Base-by-base conservation (phyloP, 2,888 invertebrate species). In the Mactromeris polynyma region DNA sequence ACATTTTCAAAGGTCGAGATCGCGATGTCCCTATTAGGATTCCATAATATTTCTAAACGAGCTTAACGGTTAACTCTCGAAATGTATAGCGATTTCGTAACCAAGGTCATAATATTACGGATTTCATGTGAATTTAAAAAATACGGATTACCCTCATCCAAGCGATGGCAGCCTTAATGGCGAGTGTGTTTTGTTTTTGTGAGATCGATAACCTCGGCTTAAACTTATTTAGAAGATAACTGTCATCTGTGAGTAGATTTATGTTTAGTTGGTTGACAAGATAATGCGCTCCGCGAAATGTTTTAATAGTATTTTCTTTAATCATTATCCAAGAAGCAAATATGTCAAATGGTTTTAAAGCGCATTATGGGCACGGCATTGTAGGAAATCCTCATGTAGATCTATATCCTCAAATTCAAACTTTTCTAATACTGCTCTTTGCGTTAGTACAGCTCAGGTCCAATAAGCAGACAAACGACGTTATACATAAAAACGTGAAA, bases 171-270 rank as follows among this genome's bases (percentile, higher is more conserved):
- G 11, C 17, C 11, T 73, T 73, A 2, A 73, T 36, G 31, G 19
- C 2, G 33, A 36, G 36, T 26, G 73, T 73, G 73, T 31, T 36
- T 3, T 73, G 31, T 19, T 73, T 14, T 73, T 26, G 19, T 36
- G 73, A 19, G 73, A 73, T 73, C 73, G 36, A 73, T 73, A 73
- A 73, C 19, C 73, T 26, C 33, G 36, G 33, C 73, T 73, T 73
- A 73, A 73, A 73, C 33, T 73, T 73, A 73, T 73, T 73, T 73
- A 73, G 73, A 73, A 73, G 73, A 73, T 73, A 73, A 73, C n/a
- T 33, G 73, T 36, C 73, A 73, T 73, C 36, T 73, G 9, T 17
- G 33, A 73, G 73, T 4, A 73, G 73, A 73, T 73, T 73, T 73
- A 73, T 73, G 73, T 36, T 36, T 36, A 17, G 1, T 4, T 17